phyloP scores from a whole-genome alignment of 2,888 invertebrate genomes.

The Galerucella calmariensis region DNA sequence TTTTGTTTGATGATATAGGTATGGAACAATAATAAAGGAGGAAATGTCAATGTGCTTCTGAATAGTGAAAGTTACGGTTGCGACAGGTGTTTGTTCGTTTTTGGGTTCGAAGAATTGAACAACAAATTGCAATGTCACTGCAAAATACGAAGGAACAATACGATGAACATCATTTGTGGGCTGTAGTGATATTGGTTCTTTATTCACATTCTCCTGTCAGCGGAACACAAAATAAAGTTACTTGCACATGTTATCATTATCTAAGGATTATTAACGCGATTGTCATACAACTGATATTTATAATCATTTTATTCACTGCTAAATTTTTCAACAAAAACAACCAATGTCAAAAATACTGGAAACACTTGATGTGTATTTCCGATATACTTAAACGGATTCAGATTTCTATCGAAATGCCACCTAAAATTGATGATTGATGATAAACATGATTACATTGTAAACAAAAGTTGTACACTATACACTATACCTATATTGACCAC shows the following conservation, averaged over 20 bases:
- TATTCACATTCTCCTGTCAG: no score
- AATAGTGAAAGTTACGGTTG: constrained; percentile 1
- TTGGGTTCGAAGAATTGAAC: neutral
- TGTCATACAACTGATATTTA: neutral
- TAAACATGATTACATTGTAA: no score
- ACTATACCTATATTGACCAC: no score
- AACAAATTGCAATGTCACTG: no score
- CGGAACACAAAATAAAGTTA: no score
- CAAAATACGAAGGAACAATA: no score
- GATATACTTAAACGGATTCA: neutral
- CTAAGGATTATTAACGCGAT: neutral
- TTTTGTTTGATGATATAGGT: neutral
- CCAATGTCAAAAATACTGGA: neutral
- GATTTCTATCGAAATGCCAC: neutral
- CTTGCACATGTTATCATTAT: neutral
- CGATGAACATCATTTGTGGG: no score
- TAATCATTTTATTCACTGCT: neutral
- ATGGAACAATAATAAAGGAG: no score
- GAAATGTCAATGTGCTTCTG: no score
- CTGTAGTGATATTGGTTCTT: no score
- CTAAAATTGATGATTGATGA: neutral
- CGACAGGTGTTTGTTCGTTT: neutral
- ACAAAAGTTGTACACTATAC: no score
- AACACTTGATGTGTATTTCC: neutral
- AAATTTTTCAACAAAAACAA: neutral